Conservation (phyloP, 2,797 vertebrate genomes). For the Lacerta bilineata region DNA sequence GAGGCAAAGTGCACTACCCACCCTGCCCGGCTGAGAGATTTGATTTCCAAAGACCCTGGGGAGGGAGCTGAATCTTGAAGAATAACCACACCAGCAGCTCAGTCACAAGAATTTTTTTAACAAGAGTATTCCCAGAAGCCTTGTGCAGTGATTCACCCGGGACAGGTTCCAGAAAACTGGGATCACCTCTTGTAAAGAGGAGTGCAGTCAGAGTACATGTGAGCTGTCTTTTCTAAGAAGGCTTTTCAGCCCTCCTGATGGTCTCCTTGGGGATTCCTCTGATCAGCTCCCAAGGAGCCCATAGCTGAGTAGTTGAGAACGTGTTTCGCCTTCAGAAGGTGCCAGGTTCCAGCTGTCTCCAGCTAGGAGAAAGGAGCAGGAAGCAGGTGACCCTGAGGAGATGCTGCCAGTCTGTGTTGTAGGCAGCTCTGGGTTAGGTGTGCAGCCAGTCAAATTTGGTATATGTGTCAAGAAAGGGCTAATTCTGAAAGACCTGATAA, state of each 20-base stretch:
- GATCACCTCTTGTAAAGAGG: not conserved
- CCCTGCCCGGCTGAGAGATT: not conserved
- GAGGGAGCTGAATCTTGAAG: not conserved
- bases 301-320: not conserved
- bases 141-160: not conserved
- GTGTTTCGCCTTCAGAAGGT: not conserved
- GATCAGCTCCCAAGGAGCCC: not conserved
- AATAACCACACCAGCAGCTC: not conserved
- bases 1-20: not conserved
- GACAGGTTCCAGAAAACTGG: not conserved
- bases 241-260: not conserved
- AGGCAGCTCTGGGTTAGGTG: not conserved
- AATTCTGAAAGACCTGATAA: not conserved
- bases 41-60: not conserved
- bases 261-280: not conserved
- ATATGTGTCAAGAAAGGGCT: not conserved
- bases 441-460: not conserved
- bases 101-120: rapidly evolving
- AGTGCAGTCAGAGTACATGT: not conserved
- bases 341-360: not conserved
- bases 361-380: not conserved
- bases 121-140: not conserved
- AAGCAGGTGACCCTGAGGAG: not conserved
- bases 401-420: not conserved
- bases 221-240: not conserved